Percentiles rank a stretch among this genome's conserved stretches.
Conservation (phyloP, 2,113 vertebrate species). For the Peucedramus taeniatus region DNA sequence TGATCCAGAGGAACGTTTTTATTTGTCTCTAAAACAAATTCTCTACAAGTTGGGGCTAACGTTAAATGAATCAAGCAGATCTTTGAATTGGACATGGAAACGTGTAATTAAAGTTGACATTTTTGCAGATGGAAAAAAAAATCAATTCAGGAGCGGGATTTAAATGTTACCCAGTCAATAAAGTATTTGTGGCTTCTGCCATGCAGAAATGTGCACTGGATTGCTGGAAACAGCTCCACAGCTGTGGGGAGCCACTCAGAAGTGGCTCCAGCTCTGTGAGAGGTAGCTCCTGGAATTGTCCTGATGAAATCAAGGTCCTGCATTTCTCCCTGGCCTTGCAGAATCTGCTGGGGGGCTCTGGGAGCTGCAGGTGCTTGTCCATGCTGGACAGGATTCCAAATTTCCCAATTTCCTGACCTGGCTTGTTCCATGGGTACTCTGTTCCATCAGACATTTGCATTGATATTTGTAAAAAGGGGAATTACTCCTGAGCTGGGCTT, state of each 20-base stretch:
- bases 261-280: neutral
- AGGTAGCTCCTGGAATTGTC: neutral
- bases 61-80: neutral
- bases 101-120: neutral
- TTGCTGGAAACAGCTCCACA: neutral
- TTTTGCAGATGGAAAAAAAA: neutral
- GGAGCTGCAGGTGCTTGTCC: neutral
- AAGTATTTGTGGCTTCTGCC: neutral
- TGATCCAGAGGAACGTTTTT: neutral
- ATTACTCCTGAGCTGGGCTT: neutral
- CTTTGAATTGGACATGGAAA: neutral
- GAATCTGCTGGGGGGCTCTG: neutral
- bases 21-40: conserved; percentile 7
- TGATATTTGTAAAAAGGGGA: neutral
- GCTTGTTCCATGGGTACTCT: neutral
- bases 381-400: neutral
- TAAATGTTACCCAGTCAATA: neutral
- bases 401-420: neutral
- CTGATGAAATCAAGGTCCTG: neutral
- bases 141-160: neutral
- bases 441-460: neutral
- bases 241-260: neutral
- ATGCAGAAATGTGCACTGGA: neutral
- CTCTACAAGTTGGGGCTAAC: neutral
- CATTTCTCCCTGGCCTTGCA: neutral